phyloP scores from a whole-genome alignment of 1,140 invertebrate species.

The Steinernema feltiae region DNA sequence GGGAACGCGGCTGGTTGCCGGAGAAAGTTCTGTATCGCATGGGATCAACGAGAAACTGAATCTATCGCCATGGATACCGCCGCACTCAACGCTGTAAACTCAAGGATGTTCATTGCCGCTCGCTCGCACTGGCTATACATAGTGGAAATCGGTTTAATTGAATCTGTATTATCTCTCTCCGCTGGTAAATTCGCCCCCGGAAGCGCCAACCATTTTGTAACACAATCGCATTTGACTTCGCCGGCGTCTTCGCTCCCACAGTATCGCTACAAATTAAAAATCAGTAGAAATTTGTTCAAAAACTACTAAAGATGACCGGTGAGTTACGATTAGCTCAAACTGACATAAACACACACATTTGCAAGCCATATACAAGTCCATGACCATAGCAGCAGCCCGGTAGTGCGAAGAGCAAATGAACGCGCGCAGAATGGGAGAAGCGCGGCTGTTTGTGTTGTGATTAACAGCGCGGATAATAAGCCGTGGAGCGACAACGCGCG shows the following conservation, averaged over 20 bases:
- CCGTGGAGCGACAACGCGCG: neutral
- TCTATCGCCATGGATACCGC: too few relatives aligned
- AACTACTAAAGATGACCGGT: too few relatives aligned
- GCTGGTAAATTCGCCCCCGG: too few relatives aligned
- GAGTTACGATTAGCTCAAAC: too few relatives aligned
- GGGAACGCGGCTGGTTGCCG: neutral
- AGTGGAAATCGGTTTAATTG: neutral
- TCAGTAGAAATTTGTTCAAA: too few relatives aligned
- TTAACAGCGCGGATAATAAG: neutral
- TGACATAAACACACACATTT: too few relatives aligned
- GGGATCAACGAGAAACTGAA: neutral
- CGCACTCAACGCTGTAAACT: neutral
- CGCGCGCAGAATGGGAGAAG: neutral
- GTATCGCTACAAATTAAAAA: neutral
- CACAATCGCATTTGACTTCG: neutral
- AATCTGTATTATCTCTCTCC: too few relatives aligned
- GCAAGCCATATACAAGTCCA: too few relatives aligned
- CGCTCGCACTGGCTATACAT: neutral
- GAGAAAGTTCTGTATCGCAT: neutral
- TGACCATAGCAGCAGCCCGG: too few relatives aligned
- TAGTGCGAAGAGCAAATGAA: too few relatives aligned
- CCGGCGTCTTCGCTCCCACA: neutral
- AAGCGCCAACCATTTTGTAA: conserved; percentile 13
- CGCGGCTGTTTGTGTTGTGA: neutral
- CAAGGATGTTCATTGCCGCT: too few relatives aligned